These are phyloP conservation scores for Daktulosphaira vitifoliae DNA, from an alignment of 1,140 invertebrate genomes.

Conservation along the genomic window DNA sequence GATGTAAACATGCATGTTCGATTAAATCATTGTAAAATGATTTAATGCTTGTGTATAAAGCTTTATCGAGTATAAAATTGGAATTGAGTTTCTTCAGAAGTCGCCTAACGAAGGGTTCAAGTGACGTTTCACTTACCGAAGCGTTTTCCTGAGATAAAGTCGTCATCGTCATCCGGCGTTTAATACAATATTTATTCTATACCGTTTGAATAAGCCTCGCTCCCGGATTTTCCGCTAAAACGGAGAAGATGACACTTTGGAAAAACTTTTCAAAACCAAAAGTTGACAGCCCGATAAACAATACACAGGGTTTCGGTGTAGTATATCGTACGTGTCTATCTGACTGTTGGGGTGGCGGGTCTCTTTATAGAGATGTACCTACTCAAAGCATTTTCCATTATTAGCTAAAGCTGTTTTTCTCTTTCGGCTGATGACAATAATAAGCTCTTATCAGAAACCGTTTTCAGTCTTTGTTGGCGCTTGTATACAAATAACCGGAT, in stretches of 20 bases:
- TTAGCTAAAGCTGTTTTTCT: constrained; percentile 4
- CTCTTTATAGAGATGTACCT: constrained; percentile 6
- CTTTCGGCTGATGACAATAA: constrained; percentile 6
- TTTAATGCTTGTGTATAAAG: not conserved
- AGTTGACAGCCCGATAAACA: constrained; percentile 33
- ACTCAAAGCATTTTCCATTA: constrained; percentile 9
- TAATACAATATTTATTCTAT: not conserved
- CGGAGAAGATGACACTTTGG: constrained; percentile 24
- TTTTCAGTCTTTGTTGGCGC: not conserved
- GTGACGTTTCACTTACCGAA: not conserved
- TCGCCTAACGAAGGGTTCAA: not conserved
- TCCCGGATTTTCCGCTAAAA: constrained; percentile 29
- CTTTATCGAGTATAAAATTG: not conserved
- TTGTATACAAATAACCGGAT: constrained; percentile 22
- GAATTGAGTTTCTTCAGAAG: not conserved
- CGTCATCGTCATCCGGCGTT: constrained; percentile 3
- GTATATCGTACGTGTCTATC: constrained; percentile 32
- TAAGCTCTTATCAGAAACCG: constrained; percentile 23
- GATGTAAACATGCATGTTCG: no score
- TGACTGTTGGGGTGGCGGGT: constrained; percentile 2
- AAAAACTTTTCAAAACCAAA: constrained; percentile 33
- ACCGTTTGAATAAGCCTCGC: not conserved
- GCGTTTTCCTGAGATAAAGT: constrained; percentile 18
- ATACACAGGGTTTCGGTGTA: not conserved
- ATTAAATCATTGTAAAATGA: no score